Base-by-base conservation (phyloP, 2,888 invertebrate genomes). In the Suillia variegata region DNA sequence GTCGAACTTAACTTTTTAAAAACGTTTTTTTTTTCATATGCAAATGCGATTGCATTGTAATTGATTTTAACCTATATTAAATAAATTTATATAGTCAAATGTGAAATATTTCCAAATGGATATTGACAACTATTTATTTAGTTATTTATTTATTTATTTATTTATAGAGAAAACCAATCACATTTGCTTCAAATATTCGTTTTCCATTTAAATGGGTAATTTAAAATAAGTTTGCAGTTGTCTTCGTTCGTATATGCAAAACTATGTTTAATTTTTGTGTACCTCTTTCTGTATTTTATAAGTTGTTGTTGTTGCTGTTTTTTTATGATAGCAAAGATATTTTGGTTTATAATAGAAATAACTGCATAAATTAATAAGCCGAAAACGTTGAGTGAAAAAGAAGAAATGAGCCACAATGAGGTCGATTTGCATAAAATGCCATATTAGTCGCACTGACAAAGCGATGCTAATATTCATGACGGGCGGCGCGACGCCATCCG, bases 401-500 rank as follows among this genome's bases (percentile, higher is more conserved):
- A 38, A 38, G 38, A 38, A 38, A 38, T 38, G 38, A 38, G n/a
- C 6, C 45, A 45, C 45, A 45, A 45, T 18, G 10, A 38, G 15
- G 13, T 10, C 45, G 8, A 45, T 45, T 45, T 45, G 45, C 45
- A 45, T 45, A 45, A 45, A 20, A 18, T 20, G 45, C 45, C 45
- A 45, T 20, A 45, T 45, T 45, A 45, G 18, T 20, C 3, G 45
- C 45, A 45, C 18, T 45, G 45, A 20, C 20, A 45, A 45, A 18
- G 18, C 18, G 45, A 17, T 13, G 45, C 45, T 45, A 20, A 20
- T 45, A 20, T n/a, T 38, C 38, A 38, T 24, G 49, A 49, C 49
- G 49, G 49, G 49, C 51, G 33, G 31, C 33, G 18, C 51, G 51
- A 33, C 51, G 51, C 51, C 51, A 51, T 15, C 51, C 51, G 51